Conservation (phyloP, 2,797 vertebrate species). For the Rhynchotus rufescens region DNA sequence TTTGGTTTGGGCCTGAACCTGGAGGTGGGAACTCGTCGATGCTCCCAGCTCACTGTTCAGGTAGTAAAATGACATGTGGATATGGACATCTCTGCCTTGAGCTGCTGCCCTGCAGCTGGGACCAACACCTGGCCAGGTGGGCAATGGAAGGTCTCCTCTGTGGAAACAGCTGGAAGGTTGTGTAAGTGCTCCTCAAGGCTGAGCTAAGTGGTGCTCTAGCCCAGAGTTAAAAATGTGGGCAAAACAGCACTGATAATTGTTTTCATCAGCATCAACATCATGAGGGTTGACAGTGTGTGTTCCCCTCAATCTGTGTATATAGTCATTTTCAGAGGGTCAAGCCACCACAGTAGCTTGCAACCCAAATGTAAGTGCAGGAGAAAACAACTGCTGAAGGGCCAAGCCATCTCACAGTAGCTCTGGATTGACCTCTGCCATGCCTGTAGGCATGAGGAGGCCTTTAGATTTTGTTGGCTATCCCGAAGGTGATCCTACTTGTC, state of each 20-base stretch:
- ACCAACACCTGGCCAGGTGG: background rate
- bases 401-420: background rate
- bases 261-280: background rate
- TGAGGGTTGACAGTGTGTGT: background rate
- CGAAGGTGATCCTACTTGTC: too few species aligned
- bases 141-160: background rate
- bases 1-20: background rate
- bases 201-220: background rate
- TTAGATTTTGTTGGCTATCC: background rate
- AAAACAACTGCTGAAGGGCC: background rate
- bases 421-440: background rate
- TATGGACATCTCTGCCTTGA: fast-evolving
- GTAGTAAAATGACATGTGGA: background rate
- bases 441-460: background rate
- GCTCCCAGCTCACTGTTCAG: background rate
- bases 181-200: background rate
- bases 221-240: background rate
- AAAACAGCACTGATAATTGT: background rate
- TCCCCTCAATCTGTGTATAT: background rate
- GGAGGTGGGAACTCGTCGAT: fast-evolving
- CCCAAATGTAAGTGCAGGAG: background rate
- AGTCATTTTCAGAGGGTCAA: background rate
- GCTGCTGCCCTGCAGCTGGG: background rate
- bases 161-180: background rate
- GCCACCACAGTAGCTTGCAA: background rate